Conservation (phyloP, 2,113 vertebrate genomes). For the Paradisaea rubra region DNA sequence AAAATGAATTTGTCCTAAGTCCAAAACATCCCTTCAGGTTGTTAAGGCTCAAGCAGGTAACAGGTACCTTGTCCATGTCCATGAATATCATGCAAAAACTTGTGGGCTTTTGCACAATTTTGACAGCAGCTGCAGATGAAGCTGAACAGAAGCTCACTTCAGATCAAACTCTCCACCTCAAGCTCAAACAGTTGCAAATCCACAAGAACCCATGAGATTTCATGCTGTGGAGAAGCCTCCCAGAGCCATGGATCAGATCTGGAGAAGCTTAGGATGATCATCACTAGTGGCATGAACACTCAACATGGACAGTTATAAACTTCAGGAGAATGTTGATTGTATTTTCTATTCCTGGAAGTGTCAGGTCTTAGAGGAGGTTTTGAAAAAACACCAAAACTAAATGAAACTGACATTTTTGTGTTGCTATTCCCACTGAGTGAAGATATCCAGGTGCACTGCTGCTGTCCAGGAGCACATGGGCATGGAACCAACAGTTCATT, state of each 20-base stretch:
- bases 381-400: background rate
- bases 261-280: background rate
- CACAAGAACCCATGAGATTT: background rate
- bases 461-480: background rate
- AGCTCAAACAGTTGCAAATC: background rate
- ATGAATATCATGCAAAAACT: background rate
- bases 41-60: background rate
- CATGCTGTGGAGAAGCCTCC: background rate
- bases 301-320: fast-evolving
- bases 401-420: background rate
- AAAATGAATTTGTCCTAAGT: background rate
- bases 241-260: background rate
- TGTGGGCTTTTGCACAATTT: background rate
- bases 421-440: background rate
- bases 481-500: background rate
- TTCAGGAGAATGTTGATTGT: background rate
- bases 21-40: background rate
- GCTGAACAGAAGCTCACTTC: background rate
- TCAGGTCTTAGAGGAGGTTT: background rate
- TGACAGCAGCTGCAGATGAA: background rate
- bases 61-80: background rate
- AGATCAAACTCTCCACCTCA: background rate
- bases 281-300: background rate
- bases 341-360: background rate
- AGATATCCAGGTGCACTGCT: background rate